These are phyloP conservation scores for Eira barbara DNA, from an alignment of 2,113 vertebrate species.

Conservation along the genomic window DNA sequence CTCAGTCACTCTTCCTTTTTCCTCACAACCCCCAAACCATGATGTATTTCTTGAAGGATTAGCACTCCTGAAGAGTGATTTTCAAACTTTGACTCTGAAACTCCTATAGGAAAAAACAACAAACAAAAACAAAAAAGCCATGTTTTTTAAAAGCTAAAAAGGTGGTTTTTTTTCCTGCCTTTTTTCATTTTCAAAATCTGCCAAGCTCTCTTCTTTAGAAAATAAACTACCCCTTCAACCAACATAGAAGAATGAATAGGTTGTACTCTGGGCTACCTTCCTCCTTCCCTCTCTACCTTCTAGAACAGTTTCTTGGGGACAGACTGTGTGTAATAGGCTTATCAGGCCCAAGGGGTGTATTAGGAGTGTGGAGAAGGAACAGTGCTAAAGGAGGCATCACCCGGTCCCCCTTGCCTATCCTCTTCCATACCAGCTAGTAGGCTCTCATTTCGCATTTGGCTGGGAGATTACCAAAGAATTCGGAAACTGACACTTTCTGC, in stretches of 20 bases:
- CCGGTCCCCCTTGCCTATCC: neutral
- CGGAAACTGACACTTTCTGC: neutral
- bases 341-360: neutral
- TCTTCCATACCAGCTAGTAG: neutral
- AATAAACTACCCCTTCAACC: neutral
- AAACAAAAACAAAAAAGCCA: too few relatives aligned
- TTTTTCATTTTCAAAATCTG: slow-evolving; percentile 39
- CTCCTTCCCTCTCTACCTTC: neutral
- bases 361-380: neutral
- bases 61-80: neutral
- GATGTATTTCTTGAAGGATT: neutral
- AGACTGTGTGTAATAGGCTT: neutral
- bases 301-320: neutral
- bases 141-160: neutral
- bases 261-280: neutral
- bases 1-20: neutral
- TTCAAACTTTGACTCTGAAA: slow-evolving; percentile 31
- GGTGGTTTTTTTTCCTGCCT: neutral
- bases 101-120: neutral
- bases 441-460: neutral
- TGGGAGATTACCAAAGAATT: neutral
- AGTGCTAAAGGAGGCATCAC: neutral
- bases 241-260: neutral
- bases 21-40: neutral
- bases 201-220: slow-evolving; percentile 10